Conservation (phyloP, 2,888 invertebrate genomes). For the Caenorhabditis sp. region DNA sequence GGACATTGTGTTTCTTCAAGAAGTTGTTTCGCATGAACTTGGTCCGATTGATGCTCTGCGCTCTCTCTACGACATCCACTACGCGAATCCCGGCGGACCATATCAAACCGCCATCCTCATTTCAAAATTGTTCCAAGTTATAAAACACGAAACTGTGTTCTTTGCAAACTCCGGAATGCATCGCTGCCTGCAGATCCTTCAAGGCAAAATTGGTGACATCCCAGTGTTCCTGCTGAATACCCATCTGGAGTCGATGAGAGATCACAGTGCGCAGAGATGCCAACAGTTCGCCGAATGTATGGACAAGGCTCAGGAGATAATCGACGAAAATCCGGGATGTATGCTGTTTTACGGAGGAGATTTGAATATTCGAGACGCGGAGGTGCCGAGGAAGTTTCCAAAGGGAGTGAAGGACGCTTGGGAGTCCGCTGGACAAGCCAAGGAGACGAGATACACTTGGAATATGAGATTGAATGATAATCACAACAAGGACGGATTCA, state of each 20-base stretch:
- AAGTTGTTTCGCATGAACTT: constrained; percentile 85
- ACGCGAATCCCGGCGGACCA: constrained; percentile 79
- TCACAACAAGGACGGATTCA: constrained; percentile 84
- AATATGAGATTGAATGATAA: constrained; percentile 86
- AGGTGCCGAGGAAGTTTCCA: constrained; percentile 84
- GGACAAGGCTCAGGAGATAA: constrained; percentile 64
- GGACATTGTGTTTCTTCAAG: constrained; percentile 86
- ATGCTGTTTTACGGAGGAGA: constrained; percentile 86
- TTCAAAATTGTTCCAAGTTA: constrained; percentile 76
- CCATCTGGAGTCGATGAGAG: constrained; percentile 86
- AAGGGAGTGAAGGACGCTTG: constrained; percentile 84
- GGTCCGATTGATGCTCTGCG: constrained; percentile 84
- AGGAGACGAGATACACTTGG: constrained; percentile 86
- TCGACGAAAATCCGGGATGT: constrained; percentile 73
- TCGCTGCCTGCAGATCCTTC: constrained; percentile 85
- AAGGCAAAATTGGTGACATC: constrained; percentile 79
- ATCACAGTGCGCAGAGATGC: constrained; percentile 79
- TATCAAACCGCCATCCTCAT: constrained; percentile 83
- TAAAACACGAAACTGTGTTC: constrained; percentile 84
- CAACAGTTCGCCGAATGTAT: constrained; percentile 72
- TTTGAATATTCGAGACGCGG: constrained; percentile 86
- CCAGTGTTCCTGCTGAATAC: constrained; percentile 85
- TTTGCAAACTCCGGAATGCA: constrained; percentile 85
- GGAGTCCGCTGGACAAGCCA: constrained; percentile 85
- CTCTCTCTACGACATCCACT: constrained; percentile 84